Conservation (phyloP, 2,113 vertebrate species). For the Psophia crepitans region DNA sequence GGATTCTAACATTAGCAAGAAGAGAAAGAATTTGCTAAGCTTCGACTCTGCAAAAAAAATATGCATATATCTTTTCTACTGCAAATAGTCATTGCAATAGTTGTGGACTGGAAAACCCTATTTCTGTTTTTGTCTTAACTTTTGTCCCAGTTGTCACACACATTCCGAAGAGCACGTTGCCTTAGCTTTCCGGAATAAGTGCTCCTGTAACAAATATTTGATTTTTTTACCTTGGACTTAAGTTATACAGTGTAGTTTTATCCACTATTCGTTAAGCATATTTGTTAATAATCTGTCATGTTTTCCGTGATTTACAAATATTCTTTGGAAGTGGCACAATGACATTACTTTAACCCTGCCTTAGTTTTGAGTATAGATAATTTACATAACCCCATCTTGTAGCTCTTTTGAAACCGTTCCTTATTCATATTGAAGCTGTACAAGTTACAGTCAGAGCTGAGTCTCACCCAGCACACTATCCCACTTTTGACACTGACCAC, state of each 20-base stretch:
- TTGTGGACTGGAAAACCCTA: neutral
- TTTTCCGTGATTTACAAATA: neutral
- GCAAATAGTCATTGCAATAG: neutral
- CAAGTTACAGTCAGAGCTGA: neutral
- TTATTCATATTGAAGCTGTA: neutral
- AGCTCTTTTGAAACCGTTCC: neutral
- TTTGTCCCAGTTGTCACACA: neutral
- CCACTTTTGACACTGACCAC: accelerated
- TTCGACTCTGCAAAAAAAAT: neutral
- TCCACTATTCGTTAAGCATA: neutral
- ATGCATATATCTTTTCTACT: neutral
- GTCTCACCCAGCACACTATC: neutral
- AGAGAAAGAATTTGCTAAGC: neutral
- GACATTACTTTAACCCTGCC: neutral
- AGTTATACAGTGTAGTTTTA: neutral
- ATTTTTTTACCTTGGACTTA: neutral
- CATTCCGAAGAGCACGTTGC: neutral
- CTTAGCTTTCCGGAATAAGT: neutral
- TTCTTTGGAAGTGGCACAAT: neutral
- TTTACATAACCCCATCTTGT: neutral
- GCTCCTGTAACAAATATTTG: neutral
- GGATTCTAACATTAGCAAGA: neutral
- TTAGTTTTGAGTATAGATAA: neutral
- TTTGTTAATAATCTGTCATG: neutral
- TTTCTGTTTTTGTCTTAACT: neutral